phyloP scores from a whole-genome alignment of 2,797 vertebrate species.

The Betta splendens region DNA sequence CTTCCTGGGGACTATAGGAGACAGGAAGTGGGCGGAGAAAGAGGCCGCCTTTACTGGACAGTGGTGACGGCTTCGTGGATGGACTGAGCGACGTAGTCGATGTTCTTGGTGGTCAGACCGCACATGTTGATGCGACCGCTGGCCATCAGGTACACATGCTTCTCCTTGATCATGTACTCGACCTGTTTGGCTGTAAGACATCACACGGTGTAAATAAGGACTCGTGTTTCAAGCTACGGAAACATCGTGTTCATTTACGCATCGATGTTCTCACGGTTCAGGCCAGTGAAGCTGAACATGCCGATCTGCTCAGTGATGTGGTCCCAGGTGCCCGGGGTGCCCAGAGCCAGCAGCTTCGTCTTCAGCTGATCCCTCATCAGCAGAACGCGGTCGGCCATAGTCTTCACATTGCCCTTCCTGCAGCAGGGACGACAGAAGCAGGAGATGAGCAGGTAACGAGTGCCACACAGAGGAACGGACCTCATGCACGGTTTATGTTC shows the following conservation, averaged over 20 bases:
- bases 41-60: slow-evolving; percentile 80
- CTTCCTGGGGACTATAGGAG: slow-evolving; percentile 30
- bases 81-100: slow-evolving; percentile 94
- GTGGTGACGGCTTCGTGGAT: slow-evolving; percentile 93
- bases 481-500: too few relatives aligned
- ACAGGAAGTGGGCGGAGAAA: slow-evolving; percentile 17
- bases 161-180: slow-evolving; percentile 91
- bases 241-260: too few relatives aligned
- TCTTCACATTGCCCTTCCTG: slow-evolving; percentile 95
- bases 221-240: too few relatives aligned
- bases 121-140: slow-evolving; percentile 99
- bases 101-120: slow-evolving; percentile 93
- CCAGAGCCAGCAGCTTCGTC: slow-evolving; percentile 85
- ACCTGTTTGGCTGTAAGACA: slow-evolving; percentile 91
- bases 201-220: background rate
- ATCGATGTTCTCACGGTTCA: slow-evolving; percentile 91
- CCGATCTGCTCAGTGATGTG: slow-evolving; percentile 98
- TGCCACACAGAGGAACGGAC: too few relatives aligned
- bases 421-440: fast-evolving
- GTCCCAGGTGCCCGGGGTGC: slow-evolving; percentile 94
- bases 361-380: slow-evolving; percentile 92
- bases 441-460: fast-evolving
- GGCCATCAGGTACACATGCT: slow-evolving; percentile 95
- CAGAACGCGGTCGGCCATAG: slow-evolving; percentile 94
- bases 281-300: slow-evolving; percentile 98